Conservation (phyloP, 2,888 invertebrate genomes). For the Lochmaea capreae region DNA sequence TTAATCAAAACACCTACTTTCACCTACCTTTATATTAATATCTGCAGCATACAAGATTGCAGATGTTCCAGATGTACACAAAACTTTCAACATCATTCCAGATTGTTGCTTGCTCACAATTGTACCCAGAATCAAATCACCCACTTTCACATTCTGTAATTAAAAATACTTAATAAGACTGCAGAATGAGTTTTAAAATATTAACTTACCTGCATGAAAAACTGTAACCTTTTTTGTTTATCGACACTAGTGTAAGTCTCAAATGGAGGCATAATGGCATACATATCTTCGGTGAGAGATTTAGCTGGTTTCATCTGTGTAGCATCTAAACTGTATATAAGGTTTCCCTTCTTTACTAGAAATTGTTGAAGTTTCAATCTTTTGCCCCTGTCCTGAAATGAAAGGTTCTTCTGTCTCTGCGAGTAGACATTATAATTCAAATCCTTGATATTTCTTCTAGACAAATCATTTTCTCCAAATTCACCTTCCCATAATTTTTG, state of each 20-base stretch:
- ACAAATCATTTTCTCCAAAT: conserved; percentile 80
- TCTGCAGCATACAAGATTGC: conserved; percentile 85
- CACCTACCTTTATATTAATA: conserved; percentile 84
- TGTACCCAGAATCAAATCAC: conserved; percentile 83
- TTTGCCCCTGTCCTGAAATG: conserved; percentile 87
- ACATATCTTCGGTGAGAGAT: conserved; percentile 72
- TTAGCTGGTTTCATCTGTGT: conserved; percentile 65
- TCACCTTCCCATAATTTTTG: conserved; percentile 91
- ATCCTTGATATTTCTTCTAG: conserved; percentile 71
- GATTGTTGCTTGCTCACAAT: conserved; percentile 80
- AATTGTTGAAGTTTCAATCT: conserved; percentile 88
- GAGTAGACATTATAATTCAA: conserved; percentile 81
- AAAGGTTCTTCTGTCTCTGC: conserved; percentile 82
- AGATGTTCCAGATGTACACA: conserved; percentile 85
- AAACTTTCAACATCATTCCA: conserved; percentile 82
- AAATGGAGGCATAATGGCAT: conserved; percentile 87
- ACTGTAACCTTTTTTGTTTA: conserved; percentile 79
- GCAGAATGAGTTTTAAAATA: neutral
- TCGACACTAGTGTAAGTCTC: conserved; percentile 87
- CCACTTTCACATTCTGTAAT: conserved; percentile 74
- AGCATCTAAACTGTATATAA: conserved; percentile 75
- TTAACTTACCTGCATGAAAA: conserved; percentile 82
- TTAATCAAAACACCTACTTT: neutral
- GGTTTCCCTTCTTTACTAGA: conserved; percentile 84
- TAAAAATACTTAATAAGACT: neutral